Evolutionary conservation across 2,797 vertebrate species (phyloP).

Genomic region (Thunnus albacares): DNA sequence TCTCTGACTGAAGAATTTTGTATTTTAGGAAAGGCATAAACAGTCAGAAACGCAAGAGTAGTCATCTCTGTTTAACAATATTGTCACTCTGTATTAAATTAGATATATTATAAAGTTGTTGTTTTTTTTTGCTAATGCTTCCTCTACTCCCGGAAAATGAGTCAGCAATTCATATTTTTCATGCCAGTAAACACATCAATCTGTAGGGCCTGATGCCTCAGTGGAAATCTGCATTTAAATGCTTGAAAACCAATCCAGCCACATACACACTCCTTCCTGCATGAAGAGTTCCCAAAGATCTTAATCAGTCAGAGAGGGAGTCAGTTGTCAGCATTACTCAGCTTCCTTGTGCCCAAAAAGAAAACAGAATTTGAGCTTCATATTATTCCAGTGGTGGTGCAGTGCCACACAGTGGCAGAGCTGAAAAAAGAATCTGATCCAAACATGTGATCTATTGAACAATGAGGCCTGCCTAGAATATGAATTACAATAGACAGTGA

Average conservation of each 20-base stretch:
- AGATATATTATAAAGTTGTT: not conserved
- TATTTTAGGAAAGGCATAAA: not conserved
- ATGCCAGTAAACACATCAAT: not conserved
- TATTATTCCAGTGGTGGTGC: slow-evolving; percentile 34
- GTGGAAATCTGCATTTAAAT: slow-evolving; percentile 36
- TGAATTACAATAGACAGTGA: not conserved
- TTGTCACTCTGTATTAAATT: not conserved
- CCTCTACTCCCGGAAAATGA: slow-evolving; percentile 10
- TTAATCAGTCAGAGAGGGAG: slow-evolving; percentile 57
- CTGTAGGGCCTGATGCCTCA: not conserved
- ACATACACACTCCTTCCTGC: not conserved
- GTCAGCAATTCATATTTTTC: not conserved
- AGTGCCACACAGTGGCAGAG: slow-evolving; percentile 72
- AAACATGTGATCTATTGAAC: too few relatives aligned
- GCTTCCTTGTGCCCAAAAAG: slow-evolving; percentile 1
- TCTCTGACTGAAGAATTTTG: not conserved
- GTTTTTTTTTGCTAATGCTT: not conserved
- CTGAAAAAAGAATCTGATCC: not conserved
- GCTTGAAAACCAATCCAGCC: slow-evolving; percentile 17
- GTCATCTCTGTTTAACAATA: not conserved
- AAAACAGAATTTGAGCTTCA: slow-evolving; percentile 4
- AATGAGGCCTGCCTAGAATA: not conserved
- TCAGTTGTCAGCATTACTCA: slow-evolving; percentile 28
- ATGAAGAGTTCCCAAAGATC: slow-evolving; percentile 39
- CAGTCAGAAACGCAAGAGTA: not conserved